Evolutionary conservation across 2,888 invertebrate genomes (phyloP).

Genomic region (Aphidius colemani): DNA sequence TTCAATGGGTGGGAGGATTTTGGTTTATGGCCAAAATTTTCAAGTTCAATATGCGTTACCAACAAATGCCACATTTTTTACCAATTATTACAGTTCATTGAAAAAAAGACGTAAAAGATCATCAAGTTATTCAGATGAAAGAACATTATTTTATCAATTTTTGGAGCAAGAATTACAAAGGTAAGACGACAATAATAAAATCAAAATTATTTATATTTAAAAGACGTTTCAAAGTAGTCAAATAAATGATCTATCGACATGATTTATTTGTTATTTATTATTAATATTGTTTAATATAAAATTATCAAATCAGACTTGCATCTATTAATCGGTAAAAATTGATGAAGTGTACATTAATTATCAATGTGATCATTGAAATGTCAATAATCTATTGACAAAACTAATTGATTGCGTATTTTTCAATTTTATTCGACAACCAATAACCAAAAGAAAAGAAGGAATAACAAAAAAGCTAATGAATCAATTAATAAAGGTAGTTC

Average conservation of each 20-base stretch:
- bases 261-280: too few species aligned
- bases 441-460: neutral
- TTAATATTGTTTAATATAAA: too few species aligned
- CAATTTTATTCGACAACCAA: neutral
- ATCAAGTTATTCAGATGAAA: slow-evolving; percentile 23
- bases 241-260: too few species aligned
- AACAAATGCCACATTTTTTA: slow-evolving; percentile 62
- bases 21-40: slow-evolving; percentile 67
- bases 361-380: neutral
- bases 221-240: too few species aligned
- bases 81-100: slow-evolving; percentile 60
- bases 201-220: neutral
- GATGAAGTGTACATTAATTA: slow-evolving; percentile 1
- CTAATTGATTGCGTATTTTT: neutral
- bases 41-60: slow-evolving; percentile 70
- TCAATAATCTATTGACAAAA: slow-evolving; percentile 4
- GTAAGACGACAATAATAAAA: slow-evolving; percentile 35
- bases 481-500: neutral
- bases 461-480: neutral
- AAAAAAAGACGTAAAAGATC: slow-evolving; percentile 40
- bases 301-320: too few species aligned
- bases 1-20: slow-evolving; percentile 62
- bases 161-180: slow-evolving; percentile 58
- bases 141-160: slow-evolving; percentile 50
- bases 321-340: neutral